These are phyloP conservation scores for Gymnocephalus cernua DNA, from an alignment of 2,113 vertebrate species.

Conservation along the genomic window DNA sequence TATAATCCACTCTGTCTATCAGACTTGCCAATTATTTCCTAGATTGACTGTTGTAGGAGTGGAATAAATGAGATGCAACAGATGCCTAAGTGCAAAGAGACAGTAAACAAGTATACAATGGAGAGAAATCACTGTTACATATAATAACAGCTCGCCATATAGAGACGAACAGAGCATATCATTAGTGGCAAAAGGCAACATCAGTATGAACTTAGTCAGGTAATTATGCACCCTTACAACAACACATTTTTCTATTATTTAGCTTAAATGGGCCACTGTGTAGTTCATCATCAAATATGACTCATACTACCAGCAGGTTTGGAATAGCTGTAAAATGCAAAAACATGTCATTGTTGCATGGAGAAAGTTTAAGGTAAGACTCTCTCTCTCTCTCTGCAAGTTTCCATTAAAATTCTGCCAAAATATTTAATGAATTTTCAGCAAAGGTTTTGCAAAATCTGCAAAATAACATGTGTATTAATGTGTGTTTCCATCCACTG, in stretches of 20 bases:
- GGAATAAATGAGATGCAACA: conserved; percentile 57
- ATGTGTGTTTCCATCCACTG: neutral
- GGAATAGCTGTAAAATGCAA: neutral
- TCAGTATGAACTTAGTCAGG: neutral
- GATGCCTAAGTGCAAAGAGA: conserved; percentile 49
- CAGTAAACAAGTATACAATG: conserved; percentile 44
- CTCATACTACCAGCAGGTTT: neutral
- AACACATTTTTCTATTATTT: neutral
- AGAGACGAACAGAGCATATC: conserved; percentile 17
- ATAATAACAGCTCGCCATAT: conserved; percentile 9
- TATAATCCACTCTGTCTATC: conserved; percentile 76
- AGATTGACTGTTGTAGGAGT: conserved; percentile 39
- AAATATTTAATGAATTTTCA: neutral
- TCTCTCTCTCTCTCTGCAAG: neutral
- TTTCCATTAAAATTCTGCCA: neutral
- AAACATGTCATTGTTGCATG: neutral
- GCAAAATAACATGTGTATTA: neutral
- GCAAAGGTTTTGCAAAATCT: neutral
- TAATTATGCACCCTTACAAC: neutral
- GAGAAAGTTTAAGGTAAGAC: neutral
- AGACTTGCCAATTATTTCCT: conserved; percentile 65
- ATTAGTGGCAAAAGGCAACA: conserved; percentile 18
- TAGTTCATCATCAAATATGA: neutral
- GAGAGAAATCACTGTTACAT: conserved; percentile 21
- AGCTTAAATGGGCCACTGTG: neutral